A percentile compares a stretch with the other conserved stretches of the same genome.
Evolutionary conservation across 2,888 invertebrate species (phyloP).

Genomic region (Tenthredo distinguenda): DNA sequence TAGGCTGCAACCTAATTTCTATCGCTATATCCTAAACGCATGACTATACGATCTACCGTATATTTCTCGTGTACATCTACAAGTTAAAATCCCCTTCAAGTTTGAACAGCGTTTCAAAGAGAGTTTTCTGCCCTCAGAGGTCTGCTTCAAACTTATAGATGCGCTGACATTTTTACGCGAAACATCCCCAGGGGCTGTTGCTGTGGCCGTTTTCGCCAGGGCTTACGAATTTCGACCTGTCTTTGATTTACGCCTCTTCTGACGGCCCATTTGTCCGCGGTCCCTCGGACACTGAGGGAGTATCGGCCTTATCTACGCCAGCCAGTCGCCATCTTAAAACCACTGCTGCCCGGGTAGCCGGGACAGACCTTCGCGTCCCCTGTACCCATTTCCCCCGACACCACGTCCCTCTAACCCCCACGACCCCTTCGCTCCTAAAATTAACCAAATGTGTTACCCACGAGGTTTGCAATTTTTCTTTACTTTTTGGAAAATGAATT

Average conservation of each 20-base stretch:
- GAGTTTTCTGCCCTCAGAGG: background rate
- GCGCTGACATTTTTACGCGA: conserved; percentile 24
- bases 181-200: conserved; percentile 31
- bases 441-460: conserved; percentile 11
- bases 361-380: conserved; percentile 43
- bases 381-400: background rate
- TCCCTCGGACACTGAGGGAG: conserved; percentile 68
- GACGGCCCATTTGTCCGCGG: conserved; percentile 77
- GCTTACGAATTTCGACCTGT: conserved; percentile 48
- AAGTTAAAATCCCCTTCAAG: background rate
- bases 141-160: conserved; percentile 5
- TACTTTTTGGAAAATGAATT: background rate
- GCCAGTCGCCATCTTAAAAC: conserved; percentile 74
- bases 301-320: conserved; percentile 67
- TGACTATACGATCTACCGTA: background rate
- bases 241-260: conserved; percentile 76
- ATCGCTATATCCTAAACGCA: background rate
- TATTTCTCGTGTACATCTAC: background rate
- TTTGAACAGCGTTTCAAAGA: background rate
- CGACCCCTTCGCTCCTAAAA: conserved; percentile 9
- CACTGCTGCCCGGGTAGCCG: conserved; percentile 49
- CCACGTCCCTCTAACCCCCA: conserved; percentile 27
- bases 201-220: conserved; percentile 8
- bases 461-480: background rate
- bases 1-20: background rate